Conservation (phyloP, 2,888 invertebrate species). For the Lordiphosa andalusiaca region DNA sequence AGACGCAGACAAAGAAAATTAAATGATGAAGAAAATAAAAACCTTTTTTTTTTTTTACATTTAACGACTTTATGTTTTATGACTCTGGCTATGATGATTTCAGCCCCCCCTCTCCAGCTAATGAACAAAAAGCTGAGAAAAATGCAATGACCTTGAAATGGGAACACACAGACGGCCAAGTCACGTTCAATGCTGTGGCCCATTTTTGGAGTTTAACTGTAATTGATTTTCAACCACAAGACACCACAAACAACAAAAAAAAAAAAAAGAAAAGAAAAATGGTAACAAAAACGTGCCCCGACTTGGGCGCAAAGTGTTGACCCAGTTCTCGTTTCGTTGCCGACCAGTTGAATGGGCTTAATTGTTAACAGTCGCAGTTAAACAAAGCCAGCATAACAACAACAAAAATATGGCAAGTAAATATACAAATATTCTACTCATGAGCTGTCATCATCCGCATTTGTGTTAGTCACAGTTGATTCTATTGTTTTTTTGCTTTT, state of each 20-base stretch:
- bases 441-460: slow-evolving; percentile 42
- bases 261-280: slow-evolving; percentile 13
- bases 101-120: background rate
- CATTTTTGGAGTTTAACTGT: slow-evolving; percentile 36
- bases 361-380: slow-evolving; percentile 39
- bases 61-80: slow-evolving; percentile 14
- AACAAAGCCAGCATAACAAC: slow-evolving; percentile 29
- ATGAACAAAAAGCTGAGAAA: background rate
- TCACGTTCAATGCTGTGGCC: slow-evolving; percentile 66
- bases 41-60: too few relatives aligned
- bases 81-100: slow-evolving; percentile 5
- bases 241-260: slow-evolving; percentile 2
- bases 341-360: slow-evolving; percentile 33
- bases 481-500: too few relatives aligned
- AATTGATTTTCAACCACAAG: slow-evolving; percentile 59
- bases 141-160: slow-evolving; percentile 28
- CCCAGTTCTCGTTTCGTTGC: slow-evolving; percentile 34
- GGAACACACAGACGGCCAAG: slow-evolving; percentile 38
- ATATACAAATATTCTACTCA: slow-evolving; percentile 8
- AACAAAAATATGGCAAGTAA: slow-evolving; percentile 10
- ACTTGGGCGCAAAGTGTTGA: slow-evolving; percentile 42
- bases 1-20: slow-evolving; percentile 15
- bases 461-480: background rate
- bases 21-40: slow-evolving; percentile 4
- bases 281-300: slow-evolving; percentile 65